These are phyloP conservation scores for Heliothis virescens DNA, from an alignment of 1,140 invertebrate genomes.

Conservation along the genomic window DNA sequence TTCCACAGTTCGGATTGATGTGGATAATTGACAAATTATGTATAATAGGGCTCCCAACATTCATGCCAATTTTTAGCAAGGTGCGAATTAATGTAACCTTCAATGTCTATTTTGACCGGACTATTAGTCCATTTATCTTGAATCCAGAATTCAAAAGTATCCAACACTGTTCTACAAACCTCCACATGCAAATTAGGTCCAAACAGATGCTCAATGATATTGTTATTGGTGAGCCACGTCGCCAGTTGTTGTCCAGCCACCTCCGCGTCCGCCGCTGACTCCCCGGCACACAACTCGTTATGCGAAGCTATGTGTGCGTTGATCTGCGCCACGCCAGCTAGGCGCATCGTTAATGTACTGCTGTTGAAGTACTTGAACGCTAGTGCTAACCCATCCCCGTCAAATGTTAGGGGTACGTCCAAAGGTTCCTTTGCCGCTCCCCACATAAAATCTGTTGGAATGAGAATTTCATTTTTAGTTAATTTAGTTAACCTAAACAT, in stretches of 20 bases:
- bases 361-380: conserved; percentile 98
- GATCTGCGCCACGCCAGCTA: conserved; percentile 96
- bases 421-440: conserved; percentile 96
- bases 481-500: too few species aligned
- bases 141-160: too few species aligned
- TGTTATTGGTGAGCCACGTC: conserved; percentile 95
- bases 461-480: too few species aligned
- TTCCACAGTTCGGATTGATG: too few species aligned
- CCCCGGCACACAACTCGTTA: conserved; percentile 95
- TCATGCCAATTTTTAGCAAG: too few species aligned
- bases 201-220: conserved; percentile 97
- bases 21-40: too few species aligned
- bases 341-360: conserved; percentile 95
- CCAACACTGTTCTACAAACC: conserved; percentile 84
- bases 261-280: conserved; percentile 94
- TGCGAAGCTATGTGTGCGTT: conserved; percentile 97
- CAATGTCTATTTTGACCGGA: too few species aligned
- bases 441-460: conserved; percentile 94
- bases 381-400: conserved; percentile 95
- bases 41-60: too few species aligned
- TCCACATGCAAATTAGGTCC: conserved; percentile 98
- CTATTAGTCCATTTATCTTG: too few species aligned
- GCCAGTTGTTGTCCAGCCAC: conserved; percentile 93
- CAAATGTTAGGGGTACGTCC: conserved; percentile 94
- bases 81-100: too few species aligned